A percentile compares a stretch with the other conserved stretches of the same genome.
phyloP scores from a whole-genome alignment of 1,140 invertebrate genomes.

The Psilanteris sp. region DNA sequence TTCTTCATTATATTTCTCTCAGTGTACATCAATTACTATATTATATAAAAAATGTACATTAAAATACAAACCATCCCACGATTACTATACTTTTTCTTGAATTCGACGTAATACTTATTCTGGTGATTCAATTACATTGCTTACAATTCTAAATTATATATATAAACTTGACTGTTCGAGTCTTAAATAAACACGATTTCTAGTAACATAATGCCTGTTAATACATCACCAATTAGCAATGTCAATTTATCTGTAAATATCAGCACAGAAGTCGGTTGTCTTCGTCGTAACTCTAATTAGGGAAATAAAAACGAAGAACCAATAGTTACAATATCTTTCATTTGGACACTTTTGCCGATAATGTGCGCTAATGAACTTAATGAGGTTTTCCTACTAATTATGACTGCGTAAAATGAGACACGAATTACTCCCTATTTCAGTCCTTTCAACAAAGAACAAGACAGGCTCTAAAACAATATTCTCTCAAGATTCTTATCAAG shows the following conservation, averaged over 20 bases:
- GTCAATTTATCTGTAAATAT: slow-evolving; percentile 6
- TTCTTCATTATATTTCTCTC: no score
- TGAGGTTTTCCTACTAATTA: slow-evolving; percentile 24
- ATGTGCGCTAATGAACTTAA: slow-evolving; percentile 32
- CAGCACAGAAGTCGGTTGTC: not conserved
- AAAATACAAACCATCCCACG: no score
- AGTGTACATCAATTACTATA: no score
- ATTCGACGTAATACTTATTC: no score
- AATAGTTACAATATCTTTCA: slow-evolving; percentile 18
- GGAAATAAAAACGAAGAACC: slow-evolving; percentile 15
- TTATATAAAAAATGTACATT: no score
- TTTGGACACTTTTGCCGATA: slow-evolving; percentile 22
- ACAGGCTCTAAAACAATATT: not conserved
- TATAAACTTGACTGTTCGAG: no score
- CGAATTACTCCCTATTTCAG: slow-evolving; percentile 3
- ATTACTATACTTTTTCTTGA: no score
- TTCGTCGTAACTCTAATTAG: slow-evolving; percentile 1
- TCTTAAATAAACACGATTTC: no score
- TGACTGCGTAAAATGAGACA: slow-evolving; percentile 31
- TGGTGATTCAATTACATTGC: no score
- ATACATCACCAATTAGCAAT: not conserved
- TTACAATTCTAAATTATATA: no score
- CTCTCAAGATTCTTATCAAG: no score
- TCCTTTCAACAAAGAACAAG: not conserved
- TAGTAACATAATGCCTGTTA: no score